phyloP scores from a whole-genome alignment of 2,113 vertebrate species.

The Erinaceus europaeus region DNA sequence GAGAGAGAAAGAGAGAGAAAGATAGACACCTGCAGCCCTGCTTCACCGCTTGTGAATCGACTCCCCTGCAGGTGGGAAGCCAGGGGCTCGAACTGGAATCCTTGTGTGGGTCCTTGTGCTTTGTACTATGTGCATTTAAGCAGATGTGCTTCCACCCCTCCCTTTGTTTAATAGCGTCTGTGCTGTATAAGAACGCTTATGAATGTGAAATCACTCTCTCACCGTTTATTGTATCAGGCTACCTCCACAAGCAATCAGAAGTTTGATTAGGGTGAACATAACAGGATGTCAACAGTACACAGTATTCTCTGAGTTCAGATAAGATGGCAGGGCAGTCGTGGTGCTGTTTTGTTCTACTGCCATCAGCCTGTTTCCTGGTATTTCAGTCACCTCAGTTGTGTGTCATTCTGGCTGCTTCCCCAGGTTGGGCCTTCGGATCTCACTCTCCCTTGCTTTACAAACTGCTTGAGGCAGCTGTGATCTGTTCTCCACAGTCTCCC shows the following conservation, averaged over 20 bases:
- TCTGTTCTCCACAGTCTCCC: background rate
- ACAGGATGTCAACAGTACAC: too few species aligned
- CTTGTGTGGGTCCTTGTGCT: too few species aligned
- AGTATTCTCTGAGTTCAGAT: too few species aligned
- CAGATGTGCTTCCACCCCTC: too few species aligned
- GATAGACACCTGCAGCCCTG: too few species aligned
- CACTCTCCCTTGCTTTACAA: too few species aligned
- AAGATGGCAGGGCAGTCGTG: background rate
- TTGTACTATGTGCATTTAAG: too few species aligned
- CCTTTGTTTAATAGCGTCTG: background rate
- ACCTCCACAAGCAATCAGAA: background rate
- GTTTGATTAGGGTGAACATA: too few species aligned
- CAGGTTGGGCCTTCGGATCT: too few species aligned
- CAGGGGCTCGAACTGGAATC: background rate
- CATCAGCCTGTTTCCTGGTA: background rate
- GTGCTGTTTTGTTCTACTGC: background rate
- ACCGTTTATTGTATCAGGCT: background rate
- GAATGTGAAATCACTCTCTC: background rate
- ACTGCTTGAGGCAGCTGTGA: background rate
- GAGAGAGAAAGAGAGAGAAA: too few species aligned
- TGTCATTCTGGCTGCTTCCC: background rate
- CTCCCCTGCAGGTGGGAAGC: too few species aligned
- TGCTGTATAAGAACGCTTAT: conserved; percentile 3
- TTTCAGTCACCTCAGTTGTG: background rate
- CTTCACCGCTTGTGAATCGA: too few species aligned